Evolutionary conservation across 2,888 invertebrate genomes (phyloP), one percentile per base, ranked within the genome.

Genomic region (Caenorhabditis sulstoni): DNA sequence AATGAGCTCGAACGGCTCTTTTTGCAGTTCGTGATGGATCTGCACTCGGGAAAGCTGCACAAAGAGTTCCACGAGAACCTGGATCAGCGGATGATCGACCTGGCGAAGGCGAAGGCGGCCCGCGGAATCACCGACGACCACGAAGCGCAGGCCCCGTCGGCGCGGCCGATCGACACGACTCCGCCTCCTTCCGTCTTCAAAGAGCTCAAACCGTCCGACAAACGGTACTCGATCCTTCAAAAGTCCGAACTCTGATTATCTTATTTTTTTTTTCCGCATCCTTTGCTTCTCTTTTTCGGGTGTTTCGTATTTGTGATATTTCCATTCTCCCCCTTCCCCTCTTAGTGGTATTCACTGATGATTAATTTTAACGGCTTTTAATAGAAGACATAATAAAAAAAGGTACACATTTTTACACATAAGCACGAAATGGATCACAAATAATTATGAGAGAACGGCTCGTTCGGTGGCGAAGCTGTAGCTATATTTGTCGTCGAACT

Each of bases 21-120:
- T 45, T 77, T 74, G 14, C 64, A 88, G 86, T 89, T 98, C 91
- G 92, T 98, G 9, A 93, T 94, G 87, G 98, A 99, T 91, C 92
- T 99, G 20, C 95, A 97, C 91, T 95, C 95, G 18, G 99, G 99
- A 29, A 99, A 99, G 92, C 92, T 99, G 70, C 98, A 99, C 84
- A 90, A 88, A 45, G 98, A 99, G 91, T 99, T 97, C 92, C 99
- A 99, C 92, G 96, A 98, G 89, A 98, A 97, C 0, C 95, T 97
- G 0, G 96, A 97, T 87, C 92, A 94, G 55, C 86, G 88, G 70
- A 87, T 86, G 85, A 78, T 87, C 23, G 89, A 88, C 12, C 64
- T 89, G 35, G 88, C 89, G 29, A 87, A 89, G 64, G 81, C 83
- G 45, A 84, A 87, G 65, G 81, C 83, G 0, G 84, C 82, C 23